phyloP scores from a whole-genome alignment of 2,797 vertebrate genomes.

The Malurus leucopterus region DNA sequence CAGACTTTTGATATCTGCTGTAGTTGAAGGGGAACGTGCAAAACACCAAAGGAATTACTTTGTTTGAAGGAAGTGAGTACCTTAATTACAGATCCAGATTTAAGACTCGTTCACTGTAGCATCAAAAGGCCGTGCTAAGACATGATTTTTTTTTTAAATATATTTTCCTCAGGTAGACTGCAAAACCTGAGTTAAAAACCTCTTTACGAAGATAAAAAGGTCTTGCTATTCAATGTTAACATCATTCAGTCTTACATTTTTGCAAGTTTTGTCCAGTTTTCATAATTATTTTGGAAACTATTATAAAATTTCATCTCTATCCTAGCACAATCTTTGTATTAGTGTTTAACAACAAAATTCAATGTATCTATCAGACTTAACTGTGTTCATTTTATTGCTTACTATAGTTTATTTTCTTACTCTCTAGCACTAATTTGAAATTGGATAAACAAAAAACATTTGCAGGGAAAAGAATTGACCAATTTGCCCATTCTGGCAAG shows the following conservation, averaged over 20 bases:
- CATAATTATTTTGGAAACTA: background rate
- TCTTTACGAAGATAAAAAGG: background rate
- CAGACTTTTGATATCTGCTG: conserved; percentile 23
- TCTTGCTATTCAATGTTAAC: background rate
- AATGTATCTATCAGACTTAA: background rate
- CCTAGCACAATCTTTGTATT: background rate
- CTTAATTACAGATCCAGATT: conserved; percentile 26
- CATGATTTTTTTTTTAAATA: background rate
- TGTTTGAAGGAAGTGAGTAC: conserved; percentile 3
- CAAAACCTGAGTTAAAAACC: background rate
- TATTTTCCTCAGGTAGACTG: background rate
- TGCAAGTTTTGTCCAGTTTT: background rate
- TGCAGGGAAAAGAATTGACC: background rate
- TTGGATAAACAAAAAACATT: background rate
- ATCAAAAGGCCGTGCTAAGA: conserved; percentile 22
- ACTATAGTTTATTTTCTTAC: background rate
- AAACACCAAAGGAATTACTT: conserved; percentile 26
- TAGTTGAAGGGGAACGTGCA: conserved; percentile 5
- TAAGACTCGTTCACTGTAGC: background rate
- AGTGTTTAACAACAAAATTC: background rate
- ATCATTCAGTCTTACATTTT: background rate
- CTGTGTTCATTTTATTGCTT: conserved; percentile 9
- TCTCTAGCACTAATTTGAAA: background rate
- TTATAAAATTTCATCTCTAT: background rate
- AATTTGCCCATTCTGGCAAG: background rate